Conservation (phyloP, 2,113 vertebrate species). For the Notarius lentiginosus region DNA sequence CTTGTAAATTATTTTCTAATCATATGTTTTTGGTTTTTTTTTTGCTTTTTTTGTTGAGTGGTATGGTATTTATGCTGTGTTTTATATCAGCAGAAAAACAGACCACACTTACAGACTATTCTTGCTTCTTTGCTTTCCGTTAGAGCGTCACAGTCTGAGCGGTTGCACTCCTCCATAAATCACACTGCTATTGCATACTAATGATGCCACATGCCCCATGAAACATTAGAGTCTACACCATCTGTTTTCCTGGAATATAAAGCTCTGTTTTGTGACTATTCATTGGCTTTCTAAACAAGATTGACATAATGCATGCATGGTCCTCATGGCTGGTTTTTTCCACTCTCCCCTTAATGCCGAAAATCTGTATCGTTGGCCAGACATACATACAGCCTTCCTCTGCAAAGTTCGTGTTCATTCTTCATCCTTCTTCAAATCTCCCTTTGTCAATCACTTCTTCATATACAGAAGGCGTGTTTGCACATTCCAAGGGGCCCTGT, state of each 20-base stretch:
- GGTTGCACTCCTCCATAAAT: conserved; percentile 28
- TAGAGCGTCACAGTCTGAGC: neutral
- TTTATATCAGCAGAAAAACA: conserved; percentile 11
- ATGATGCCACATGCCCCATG: conserved; percentile 31
- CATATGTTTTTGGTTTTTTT: neutral
- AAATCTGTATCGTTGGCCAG: neutral
- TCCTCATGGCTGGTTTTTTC: neutral
- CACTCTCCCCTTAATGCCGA: neutral
- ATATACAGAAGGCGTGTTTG: conserved; percentile 16
- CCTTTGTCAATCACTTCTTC: conserved; percentile 10
- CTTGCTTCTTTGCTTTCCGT: neutral
- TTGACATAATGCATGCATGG: neutral
- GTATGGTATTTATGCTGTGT: neutral
- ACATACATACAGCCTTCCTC: neutral
- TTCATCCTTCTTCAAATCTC: neutral
- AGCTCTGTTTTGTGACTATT: conserved; percentile 12
- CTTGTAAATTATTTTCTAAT: neutral
- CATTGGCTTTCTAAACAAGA: neutral
- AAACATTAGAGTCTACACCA: conserved; percentile 20
- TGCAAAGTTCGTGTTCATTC: neutral
- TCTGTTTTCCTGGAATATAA: conserved; percentile 25
- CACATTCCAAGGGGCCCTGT: conserved; percentile 16
- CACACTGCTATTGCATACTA: conserved; percentile 28
- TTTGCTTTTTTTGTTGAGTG: neutral
- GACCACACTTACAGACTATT: conserved; percentile 16